Evolutionary conservation across 1,140 invertebrate species (phyloP), one percentile per base, ranked within the genome.

Genomic region (Drosophila sucinea): DNA sequence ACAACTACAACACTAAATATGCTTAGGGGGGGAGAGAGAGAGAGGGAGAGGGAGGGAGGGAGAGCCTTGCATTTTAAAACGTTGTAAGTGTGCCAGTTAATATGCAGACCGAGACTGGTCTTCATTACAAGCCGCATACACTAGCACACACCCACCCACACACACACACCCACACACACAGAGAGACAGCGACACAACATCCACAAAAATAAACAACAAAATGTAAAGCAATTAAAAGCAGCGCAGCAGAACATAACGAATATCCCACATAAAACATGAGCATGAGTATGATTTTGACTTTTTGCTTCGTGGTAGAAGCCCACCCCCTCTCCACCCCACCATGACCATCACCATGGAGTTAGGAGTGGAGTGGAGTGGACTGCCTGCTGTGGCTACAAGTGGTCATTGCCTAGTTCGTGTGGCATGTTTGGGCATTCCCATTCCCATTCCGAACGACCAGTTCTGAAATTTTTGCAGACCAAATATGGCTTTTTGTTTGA

Each of bases 161-260:
- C 25, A 75, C 35, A 66, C 41, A 33, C 6, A 70, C 8, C 60
- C 40, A 51, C 25, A 67, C 64, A 67, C 33, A 51, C 25, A 57
- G 30, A 41, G 11, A 64, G 29, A 51, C 55, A 78, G 33, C 61
- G 62, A 73, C 62, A 77, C 65, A 80, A 30, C 67, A 65, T 60
- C 79, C 70, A 79, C 76, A 75, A 79, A 54, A 79, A 82, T 71
- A 78, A 79, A 79, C 77, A 83, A 84, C 76, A 83, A 77, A 83
- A 86, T 86, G 82, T 82, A 86, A 87, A 87, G 83, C 84, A 89
- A 89, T 89, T 90, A 89, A 90, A 90, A 89, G 73, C 85, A 90
- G 81, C 71, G 80, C 71, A 55, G 69, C 81, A 84, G 62, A 79
- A 78, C 70, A 84, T 73, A 89, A 69, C 81, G 80, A 83, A 87